These are phyloP conservation scores for Dasysyrphus tricinctus DNA, from an alignment of 2,888 invertebrate species.

Conservation along the genomic window DNA sequence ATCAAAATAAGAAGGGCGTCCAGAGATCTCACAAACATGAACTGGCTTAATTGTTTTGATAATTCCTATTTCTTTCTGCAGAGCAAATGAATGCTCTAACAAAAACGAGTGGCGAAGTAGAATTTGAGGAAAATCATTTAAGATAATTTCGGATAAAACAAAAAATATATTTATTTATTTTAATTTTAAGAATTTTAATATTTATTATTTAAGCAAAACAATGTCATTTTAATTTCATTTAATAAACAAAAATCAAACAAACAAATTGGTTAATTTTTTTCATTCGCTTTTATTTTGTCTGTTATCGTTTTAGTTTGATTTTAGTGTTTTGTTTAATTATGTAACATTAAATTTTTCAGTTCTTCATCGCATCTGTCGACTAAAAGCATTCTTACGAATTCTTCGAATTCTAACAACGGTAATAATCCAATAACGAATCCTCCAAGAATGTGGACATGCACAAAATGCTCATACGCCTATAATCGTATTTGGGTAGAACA, in stretches of 20 bases:
- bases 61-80: no score
- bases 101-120: no score
- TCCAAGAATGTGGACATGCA: conserved; percentile 92
- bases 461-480: conserved; percentile 94
- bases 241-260: conserved; percentile 53
- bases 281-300: background rate
- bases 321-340: conserved; percentile 24
- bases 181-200: background rate
- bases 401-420: conserved; percentile 78
- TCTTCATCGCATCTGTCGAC: conserved; percentile 70
- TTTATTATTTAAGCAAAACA: conserved; percentile 46
- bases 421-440: conserved; percentile 80
- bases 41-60: no score
- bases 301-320: background rate
- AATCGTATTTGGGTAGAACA: conserved; percentile 91
- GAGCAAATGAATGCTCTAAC: no score
- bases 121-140: background rate
- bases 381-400: conserved; percentile 73
- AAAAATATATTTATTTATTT: background rate
- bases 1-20: no score
- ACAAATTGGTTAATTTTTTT: conserved; percentile 37
- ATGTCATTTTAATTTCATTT: conserved; percentile 43
- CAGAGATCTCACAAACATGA: no score
- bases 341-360: conserved; percentile 35
- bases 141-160: conserved; percentile 7